Evolutionary conservation across 2,113 vertebrate species (phyloP), one percentile per base, ranked within the genome.

Genomic region (Cyprinodon brontotheroides): DNA sequence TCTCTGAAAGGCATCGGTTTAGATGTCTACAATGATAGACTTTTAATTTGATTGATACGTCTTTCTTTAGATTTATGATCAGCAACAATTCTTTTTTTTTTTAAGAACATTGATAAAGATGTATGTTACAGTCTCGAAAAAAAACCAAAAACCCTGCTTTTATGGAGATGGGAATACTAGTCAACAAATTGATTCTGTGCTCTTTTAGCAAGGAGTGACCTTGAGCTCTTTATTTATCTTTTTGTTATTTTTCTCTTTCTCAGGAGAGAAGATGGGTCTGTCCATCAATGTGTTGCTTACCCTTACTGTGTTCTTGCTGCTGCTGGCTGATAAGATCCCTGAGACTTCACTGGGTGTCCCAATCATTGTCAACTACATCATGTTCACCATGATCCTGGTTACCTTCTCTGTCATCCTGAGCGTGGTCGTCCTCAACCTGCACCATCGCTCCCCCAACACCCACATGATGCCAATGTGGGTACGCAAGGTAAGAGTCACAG

Each of bases 251-350:
- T 57, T 22, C 13, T 45, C 10, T 65, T 66, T 60, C 2, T 15
- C 89, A 98, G 96, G 96, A 71, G 96, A 98, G 91, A 98, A 98
- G 91, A 96, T 98, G 95, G 96, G 95, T 2, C 94, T 97, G 66
- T 97, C 96, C 1, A 97, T 98, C 87, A 97, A 97, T 3, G 96
- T 96, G 2, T 86, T 98, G 77, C 94, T 98, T 74, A 97, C 96
- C 68, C 94, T 97, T 10, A 98, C 96, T 1, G 96, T 98, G 70
- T 97, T 98, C 89, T 90, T 98, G 85, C 93, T 98, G 72, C 95
- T 98, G 90, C 88, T 98, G 92, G 96, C 96, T 0, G 95, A 96
- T 84, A 98, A 97, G 85, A 95, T 98, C 38, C 96, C 96, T 0
- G 96, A 97, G 91, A 98, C 96, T 0, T 98, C 96, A 0, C 75